These are phyloP conservation scores for Mastacembelus armatus DNA, from an alignment of 2,797 vertebrate species.

Conservation along the genomic window DNA sequence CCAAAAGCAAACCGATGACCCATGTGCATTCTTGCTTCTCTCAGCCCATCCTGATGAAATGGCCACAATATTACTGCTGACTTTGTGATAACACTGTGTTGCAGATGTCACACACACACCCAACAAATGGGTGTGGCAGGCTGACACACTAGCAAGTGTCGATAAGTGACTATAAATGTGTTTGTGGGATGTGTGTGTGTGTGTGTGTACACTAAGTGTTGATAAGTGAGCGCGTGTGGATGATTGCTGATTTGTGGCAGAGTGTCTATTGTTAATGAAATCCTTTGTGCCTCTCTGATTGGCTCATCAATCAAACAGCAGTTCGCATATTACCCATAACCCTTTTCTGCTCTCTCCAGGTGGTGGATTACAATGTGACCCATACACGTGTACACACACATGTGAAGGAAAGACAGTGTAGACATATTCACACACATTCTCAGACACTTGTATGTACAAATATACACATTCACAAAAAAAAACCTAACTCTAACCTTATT, in stretches of 20 bases:
- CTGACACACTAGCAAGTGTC: constrained; percentile 41
- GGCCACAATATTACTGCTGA: constrained; percentile 70
- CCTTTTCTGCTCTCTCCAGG: constrained; percentile 77
- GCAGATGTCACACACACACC: constrained; percentile 48
- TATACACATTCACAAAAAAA: not conserved
- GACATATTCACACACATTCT: not conserved
- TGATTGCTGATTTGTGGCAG: constrained; percentile 85
- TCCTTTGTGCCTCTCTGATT: constrained; percentile 86
- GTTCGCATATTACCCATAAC: constrained; percentile 77
- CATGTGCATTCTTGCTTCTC: constrained; percentile 46
- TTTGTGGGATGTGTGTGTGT: constrained; percentile 66
- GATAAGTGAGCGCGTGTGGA: constrained; percentile 67
- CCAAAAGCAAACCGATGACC: constrained; percentile 62
- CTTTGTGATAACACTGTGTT: constrained; percentile 71
- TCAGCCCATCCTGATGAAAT: constrained; percentile 66
- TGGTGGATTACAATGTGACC: constrained; percentile 74
- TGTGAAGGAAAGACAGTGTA: not conserved
- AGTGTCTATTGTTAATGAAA: constrained; percentile 86
- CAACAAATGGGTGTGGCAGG: constrained; percentile 12
- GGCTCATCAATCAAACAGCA: constrained; percentile 85
- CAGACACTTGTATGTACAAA: not conserved
- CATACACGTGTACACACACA: constrained; percentile 26
- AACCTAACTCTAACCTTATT: no score
- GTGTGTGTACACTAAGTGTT: constrained; percentile 69
- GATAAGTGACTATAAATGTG: constrained; percentile 56